Evolutionary conservation across 2,797 vertebrate species (phyloP), one percentile per base, ranked within the genome.

Genomic region (Diplodus sargus): DNA sequence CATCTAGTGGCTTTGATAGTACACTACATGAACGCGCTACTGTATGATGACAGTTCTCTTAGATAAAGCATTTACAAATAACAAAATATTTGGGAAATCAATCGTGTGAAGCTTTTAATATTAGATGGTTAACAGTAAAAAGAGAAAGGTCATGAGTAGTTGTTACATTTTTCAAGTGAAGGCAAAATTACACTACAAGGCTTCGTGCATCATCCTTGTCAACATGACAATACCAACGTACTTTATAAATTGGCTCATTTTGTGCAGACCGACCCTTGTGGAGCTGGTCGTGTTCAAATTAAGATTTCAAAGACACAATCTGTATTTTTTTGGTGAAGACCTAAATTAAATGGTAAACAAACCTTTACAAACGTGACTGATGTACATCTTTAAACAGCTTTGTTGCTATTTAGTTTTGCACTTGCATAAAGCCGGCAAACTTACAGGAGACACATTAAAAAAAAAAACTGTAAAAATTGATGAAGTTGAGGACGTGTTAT

Each of bases 1-100:
- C 93, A 88, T 60, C 93, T 90, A 87, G 91, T 85, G 92, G 90
- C 22, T 1, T n/a, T 12, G 75, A 30, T 0, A 5, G 28, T 5
- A 4, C 28, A 91, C 84, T 92, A 67, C 91, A 77, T 15, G 12
- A 25, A n/a, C 1, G 18, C 15, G 17, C 8, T 18, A 8, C 17
- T 9, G 5, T 56, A 12, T 11, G 39, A 60, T 64, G 16, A 23
- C 4, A 42, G 23, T 13, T 45, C 8, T 39, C 28, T 70, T 43
- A 54, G 23, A 53, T 58, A 20, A 52, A 48, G 7, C 15, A 8
- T 57, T n/a, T 45, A 25, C 0, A 9, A 66, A 51, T 14, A 9
- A 52, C 13, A 0, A 51, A 53, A 34, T 45, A 28, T 48, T 10
- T 39, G 1, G 57, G 54, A 77, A 60, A 47, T 17, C 5, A 72